These are phyloP conservation scores for Pseudococcus longispinus DNA, from an alignment of 2,888 invertebrate species.

Conservation along the genomic window DNA sequence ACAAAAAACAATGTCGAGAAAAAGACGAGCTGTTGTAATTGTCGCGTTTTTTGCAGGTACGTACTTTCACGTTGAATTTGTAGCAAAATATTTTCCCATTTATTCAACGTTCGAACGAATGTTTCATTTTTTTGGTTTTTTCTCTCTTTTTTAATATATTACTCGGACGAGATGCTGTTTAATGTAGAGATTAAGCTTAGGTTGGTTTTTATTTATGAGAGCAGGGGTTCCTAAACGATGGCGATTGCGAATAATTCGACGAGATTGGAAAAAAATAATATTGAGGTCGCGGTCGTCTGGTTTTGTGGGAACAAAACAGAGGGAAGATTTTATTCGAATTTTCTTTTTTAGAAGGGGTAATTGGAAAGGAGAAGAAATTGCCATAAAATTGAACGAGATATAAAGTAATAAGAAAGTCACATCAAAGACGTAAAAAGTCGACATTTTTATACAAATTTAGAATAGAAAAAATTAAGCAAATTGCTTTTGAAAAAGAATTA, in stretches of 20 bases:
- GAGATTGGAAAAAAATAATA: neutral
- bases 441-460: too few relatives aligned
- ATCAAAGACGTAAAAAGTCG: too few relatives aligned
- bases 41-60: conserved; percentile 49
- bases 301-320: neutral
- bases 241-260: neutral
- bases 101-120: neutral
- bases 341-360: neutral
- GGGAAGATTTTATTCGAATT: neutral
- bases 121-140: neutral
- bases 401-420: too few relatives aligned
- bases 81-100: neutral
- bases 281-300: neutral
- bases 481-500: neutral
- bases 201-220: neutral
- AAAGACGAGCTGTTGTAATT: conserved; percentile 47
- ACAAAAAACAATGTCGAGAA: conserved; percentile 45
- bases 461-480: neutral
- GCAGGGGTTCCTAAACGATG: neutral
- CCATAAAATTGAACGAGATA: too few relatives aligned
- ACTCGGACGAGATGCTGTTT: neutral
- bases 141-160: neutral
- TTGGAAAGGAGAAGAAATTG: neutral
- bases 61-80: neutral
- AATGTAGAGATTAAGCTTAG: neutral